Evolutionary conservation across 1,140 invertebrate genomes (phyloP).

Genomic region (Lasioglossum albipes): DNA sequence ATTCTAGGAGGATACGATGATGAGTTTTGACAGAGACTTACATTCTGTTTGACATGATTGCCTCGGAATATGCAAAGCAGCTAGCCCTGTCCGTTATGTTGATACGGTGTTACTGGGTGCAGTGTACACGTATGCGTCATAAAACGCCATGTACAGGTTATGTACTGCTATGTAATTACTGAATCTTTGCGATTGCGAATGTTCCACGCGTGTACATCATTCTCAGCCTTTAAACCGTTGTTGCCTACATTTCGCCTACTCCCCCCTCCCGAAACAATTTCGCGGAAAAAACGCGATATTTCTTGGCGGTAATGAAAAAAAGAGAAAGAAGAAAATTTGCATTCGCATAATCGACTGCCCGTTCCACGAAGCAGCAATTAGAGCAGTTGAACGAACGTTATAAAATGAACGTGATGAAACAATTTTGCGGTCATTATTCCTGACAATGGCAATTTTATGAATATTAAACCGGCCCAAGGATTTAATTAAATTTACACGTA

Average conservation of each 20-base stretch:
- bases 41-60: slow-evolving; percentile 34
- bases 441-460: background rate
- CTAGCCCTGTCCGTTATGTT: slow-evolving; percentile 44
- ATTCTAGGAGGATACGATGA: background rate
- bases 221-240: slow-evolving; percentile 30
- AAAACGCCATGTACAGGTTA: slow-evolving; percentile 36
- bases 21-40: slow-evolving; percentile 20
- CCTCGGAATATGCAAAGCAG: slow-evolving; percentile 39
- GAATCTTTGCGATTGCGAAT: slow-evolving; percentile 46
- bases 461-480: background rate
- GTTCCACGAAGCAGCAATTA: background rate
- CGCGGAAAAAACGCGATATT: too few species aligned
- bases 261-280: background rate
- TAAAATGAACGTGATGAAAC: background rate
- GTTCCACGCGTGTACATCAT: slow-evolving; percentile 28
- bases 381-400: background rate
- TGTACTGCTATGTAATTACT: slow-evolving; percentile 57
- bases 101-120: slow-evolving; percentile 49
- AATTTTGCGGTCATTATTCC: background rate
- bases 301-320: too few species aligned
- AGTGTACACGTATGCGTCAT: slow-evolving; percentile 48
- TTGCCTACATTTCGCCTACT: background rate
- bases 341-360: too few species aligned
- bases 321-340: background rate
- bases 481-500: slow-evolving; percentile 2